These are phyloP conservation scores for Caenorhabditis elegans DNA, from an alignment of 1,140 invertebrate species.

Conservation along the genomic window WBcel235 BX284605.5:11714001-11714500, in stretches of 20 bases:
- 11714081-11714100: neutral
- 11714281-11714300: constrained; percentile 12
- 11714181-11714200: constrained; percentile 68
- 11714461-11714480: constrained; percentile 74
- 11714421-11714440: constrained; percentile 64
- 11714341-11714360: constrained; percentile 72
- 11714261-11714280: neutral
- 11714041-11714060: constrained; percentile 68
- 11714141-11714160: constrained; percentile 56
- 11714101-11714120: constrained; percentile 48
- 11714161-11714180: constrained; percentile 69
- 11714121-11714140: constrained; percentile 64
- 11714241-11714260: constrained; percentile 23
- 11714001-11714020: constrained; percentile 62
- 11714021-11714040: constrained; percentile 67
- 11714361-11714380: constrained; percentile 14
- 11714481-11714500: constrained; percentile 82
- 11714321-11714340: constrained; percentile 45
- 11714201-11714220: constrained; percentile 73
- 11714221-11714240: constrained; percentile 68
- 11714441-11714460: constrained; percentile 70
- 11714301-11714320: neutral
- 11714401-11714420: constrained; percentile 71
- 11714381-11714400: constrained; percentile 59
- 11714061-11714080: constrained; percentile 57